Conservation (phyloP, 2,113 vertebrate genomes). For the Cheilinus undulatus region DNA sequence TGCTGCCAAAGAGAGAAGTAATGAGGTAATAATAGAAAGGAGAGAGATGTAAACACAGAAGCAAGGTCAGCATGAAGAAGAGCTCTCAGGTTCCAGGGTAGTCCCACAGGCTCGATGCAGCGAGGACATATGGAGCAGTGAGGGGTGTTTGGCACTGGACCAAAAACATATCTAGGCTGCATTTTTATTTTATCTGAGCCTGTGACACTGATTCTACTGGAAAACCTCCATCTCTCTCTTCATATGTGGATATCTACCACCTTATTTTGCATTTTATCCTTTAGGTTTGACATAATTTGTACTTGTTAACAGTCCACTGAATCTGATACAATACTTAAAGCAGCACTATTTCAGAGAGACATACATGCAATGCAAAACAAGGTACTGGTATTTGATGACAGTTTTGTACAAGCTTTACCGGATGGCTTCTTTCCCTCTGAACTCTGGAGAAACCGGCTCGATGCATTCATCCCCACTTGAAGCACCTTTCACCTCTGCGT, state of each 20-base stretch:
- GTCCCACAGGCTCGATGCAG: background rate
- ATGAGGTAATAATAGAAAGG: background rate
- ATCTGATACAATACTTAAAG: too few species aligned
- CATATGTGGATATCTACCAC: too few species aligned
- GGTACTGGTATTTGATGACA: too few species aligned
- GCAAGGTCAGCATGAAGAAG: background rate
- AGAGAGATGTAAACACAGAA: slow-evolving; percentile 12
- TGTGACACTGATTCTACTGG: too few species aligned
- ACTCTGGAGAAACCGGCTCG: slow-evolving; percentile 90
- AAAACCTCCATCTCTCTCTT: too few species aligned
- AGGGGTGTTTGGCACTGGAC: background rate
- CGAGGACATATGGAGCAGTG: background rate
- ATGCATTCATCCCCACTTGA: slow-evolving; percentile 84
- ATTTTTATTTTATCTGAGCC: background rate
- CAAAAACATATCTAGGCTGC: slow-evolving; percentile 2
- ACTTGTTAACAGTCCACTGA: too few species aligned
- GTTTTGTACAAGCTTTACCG: slow-evolving; percentile 81
- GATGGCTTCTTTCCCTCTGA: slow-evolving; percentile 95
- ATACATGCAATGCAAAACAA: too few species aligned
- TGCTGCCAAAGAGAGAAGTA: slow-evolving; percentile 83
- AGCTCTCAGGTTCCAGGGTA: slow-evolving; percentile 8
- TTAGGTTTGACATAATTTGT: too few species aligned
- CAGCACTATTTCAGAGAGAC: too few species aligned
- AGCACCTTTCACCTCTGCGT: slow-evolving; percentile 85
- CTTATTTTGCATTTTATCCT: too few species aligned